phyloP scores from a whole-genome alignment of 2,113 vertebrate genomes.

The Peucedramus taeniatus region DNA sequence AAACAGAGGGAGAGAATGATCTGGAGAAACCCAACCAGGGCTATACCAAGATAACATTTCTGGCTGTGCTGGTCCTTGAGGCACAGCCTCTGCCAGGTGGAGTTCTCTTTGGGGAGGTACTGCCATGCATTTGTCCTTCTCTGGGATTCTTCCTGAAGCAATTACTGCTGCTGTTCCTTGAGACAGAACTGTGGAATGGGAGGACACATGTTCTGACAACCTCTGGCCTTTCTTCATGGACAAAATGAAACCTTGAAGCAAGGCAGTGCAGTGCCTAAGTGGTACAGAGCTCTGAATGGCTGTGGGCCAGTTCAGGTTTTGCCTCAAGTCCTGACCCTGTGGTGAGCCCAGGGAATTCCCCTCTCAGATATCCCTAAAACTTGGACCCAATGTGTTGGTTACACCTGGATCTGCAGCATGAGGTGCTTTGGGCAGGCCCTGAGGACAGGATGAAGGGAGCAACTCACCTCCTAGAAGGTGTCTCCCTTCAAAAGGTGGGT shows the following conservation, averaged over 20 bases:
- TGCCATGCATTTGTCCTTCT: not conserved
- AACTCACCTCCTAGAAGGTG: not conserved
- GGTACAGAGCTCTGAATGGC: not conserved
- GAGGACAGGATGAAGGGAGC: not conserved
- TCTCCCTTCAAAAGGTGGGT: not conserved
- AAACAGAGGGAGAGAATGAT: not conserved
- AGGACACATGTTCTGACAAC: not conserved
- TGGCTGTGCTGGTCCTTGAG: not conserved
- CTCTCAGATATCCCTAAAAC: not conserved
- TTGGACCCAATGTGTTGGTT: fast-evolving
- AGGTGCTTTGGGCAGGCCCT: not conserved
- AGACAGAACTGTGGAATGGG: fast-evolving
- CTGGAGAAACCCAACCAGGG: not conserved
- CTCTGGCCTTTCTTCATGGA: not conserved
- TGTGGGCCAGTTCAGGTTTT: not conserved
- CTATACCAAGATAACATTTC: not conserved
- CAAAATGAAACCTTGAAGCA: not conserved
- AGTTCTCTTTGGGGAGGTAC: not conserved
- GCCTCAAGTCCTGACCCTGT: not conserved
- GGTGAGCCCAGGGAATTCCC: not conserved
- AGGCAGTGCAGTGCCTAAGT: not conserved
- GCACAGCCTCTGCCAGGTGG: not conserved
- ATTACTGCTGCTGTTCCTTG: not conserved
- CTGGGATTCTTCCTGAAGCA: not conserved
- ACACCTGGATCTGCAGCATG: not conserved